Base-by-base conservation (phyloP, 2,797 vertebrate genomes). In the Nannoperca australis region DNA sequence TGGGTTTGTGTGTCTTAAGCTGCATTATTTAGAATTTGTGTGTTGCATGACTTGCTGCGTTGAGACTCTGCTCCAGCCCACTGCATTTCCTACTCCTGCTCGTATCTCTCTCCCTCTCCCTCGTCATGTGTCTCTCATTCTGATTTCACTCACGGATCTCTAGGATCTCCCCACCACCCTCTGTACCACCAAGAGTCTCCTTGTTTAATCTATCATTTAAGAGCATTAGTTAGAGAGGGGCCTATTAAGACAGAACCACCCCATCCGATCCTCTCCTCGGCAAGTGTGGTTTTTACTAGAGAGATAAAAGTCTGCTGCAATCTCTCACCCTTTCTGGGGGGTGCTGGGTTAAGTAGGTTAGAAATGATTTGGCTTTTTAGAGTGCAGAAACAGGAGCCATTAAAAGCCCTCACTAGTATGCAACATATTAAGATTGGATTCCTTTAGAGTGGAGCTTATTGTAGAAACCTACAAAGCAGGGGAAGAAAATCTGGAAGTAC, bases 301-400 rank as follows among this genome's bases (percentile, higher is more conserved):
- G 65, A 51, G 75, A 90, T 89, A 83, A 90, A 93, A 87, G 83
- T 85, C 76, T 84, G 70, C 83, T 85, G 47, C 86, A 89, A 92
- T 87, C 85, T 89, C 86, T 85, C 65, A 78, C 76, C 73, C 70
- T 84, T 88, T 90, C 87, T 62, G 40, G 84, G 88, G 86, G 88
- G 86, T 89, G 90, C 79, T 77, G 71, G 80, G 76, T 90, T 88
- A 93, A 95, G 82, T 85, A 76, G 72, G 86, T 95, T 94, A 88
- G 89, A 89, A 94, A 92, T 89, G 92, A 95, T 93, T 91, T 86
- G 79, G 82, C 76, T 85, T 90, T 91, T 91, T 85, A 82, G 67
- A 92, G 84, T 64, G 62, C 69, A 81, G 92, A 91, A 93, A 92
- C 75, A 84, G 79, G 87, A 93, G 89, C 89, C 89, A 92, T 92